Percentiles rank a stretch among this genome's conserved stretches.
These are phyloP conservation scores for Limulus polyphemus DNA, from an alignment of 2,888 invertebrate species.

Conservation along the genomic window DNA sequence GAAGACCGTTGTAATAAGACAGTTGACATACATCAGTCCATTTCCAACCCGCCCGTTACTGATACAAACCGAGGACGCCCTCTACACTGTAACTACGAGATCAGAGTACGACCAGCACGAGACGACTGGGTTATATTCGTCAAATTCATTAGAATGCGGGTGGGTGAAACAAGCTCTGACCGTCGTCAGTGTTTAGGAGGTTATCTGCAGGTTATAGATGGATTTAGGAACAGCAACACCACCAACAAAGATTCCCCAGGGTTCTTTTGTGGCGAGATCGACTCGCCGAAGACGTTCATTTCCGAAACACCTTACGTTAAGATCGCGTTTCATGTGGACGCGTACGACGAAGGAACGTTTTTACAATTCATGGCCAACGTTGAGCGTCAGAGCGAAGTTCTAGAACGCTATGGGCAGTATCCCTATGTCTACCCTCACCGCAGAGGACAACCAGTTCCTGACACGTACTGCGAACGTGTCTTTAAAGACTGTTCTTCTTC, in stretches of 20 bases:
- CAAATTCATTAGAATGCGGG: slow-evolving; percentile 23
- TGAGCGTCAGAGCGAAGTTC: slow-evolving; percentile 76
- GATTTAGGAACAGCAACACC: slow-evolving; percentile 24
- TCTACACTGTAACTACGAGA: slow-evolving; percentile 78
- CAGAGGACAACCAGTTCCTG: slow-evolving; percentile 72
- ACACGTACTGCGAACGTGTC: slow-evolving; percentile 75
- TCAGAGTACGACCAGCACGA: slow-evolving; percentile 72
- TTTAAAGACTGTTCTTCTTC: slow-evolving; percentile 76
- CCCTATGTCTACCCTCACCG: slow-evolving; percentile 83
- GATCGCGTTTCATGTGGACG: slow-evolving; percentile 79
- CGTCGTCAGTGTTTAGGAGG: slow-evolving; percentile 23
- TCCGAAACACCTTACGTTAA: slow-evolving; percentile 87
- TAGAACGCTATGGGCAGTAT: slow-evolving; percentile 70
- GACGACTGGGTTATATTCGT: slow-evolving; percentile 66
- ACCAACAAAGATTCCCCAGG: slow-evolving; percentile 39
- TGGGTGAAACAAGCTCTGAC: slow-evolving; percentile 22
- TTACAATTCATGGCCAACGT: slow-evolving; percentile 74
- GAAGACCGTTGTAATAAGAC: slow-evolving; percentile 87
- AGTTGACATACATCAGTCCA: slow-evolving; percentile 83
- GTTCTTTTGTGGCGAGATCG: slow-evolving; percentile 83
- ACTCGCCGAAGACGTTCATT: slow-evolving; percentile 86
- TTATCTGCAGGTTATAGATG: slow-evolving; percentile 27
- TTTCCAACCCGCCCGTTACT: slow-evolving; percentile 73
- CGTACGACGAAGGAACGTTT: slow-evolving; percentile 83
- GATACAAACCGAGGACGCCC: slow-evolving; percentile 68